phyloP scores from a whole-genome alignment of 2,113 vertebrate genomes.

The Dermatemys mawii region DNA sequence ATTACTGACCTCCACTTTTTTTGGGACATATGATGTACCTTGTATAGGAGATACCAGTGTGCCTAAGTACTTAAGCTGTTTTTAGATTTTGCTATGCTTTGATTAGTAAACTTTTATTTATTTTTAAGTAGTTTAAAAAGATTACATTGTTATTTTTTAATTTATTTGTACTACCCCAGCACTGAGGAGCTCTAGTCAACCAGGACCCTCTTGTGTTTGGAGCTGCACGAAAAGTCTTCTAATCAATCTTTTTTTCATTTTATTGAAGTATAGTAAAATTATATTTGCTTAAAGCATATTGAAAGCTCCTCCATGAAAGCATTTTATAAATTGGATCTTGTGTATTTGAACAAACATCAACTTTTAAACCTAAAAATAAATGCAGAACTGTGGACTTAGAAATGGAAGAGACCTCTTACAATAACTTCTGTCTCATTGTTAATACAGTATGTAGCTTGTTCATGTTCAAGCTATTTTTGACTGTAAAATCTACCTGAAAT shows the following conservation, averaged over 20 bases:
- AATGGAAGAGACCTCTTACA: no score
- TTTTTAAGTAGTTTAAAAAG: not conserved
- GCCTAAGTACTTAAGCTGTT: not conserved
- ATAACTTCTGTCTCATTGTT: no score
- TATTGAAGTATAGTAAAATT: no score
- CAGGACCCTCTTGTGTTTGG: not conserved
- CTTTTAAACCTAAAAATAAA: no score
- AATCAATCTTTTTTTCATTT: no score
- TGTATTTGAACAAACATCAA: no score
- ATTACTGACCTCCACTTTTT: not conserved
- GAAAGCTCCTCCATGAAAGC: no score
- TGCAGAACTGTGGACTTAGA: no score
- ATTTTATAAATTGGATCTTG: no score
- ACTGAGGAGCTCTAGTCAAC: not conserved
- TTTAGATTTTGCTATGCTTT: not conserved
- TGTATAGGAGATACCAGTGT: not conserved
- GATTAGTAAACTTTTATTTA: not conserved
- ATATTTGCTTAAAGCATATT: no score
- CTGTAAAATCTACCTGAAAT: not conserved
- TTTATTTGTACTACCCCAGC: not conserved
- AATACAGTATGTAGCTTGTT: no score
- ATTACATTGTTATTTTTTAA: not conserved
- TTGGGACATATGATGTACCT: fast-evolving
- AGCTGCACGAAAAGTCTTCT: not conserved
- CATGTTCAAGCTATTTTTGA: no score